Evolutionary conservation across 2,113 vertebrate genomes (phyloP), one percentile per base, ranked within the genome.

Genomic region (Heterochromis multidens): DNA sequence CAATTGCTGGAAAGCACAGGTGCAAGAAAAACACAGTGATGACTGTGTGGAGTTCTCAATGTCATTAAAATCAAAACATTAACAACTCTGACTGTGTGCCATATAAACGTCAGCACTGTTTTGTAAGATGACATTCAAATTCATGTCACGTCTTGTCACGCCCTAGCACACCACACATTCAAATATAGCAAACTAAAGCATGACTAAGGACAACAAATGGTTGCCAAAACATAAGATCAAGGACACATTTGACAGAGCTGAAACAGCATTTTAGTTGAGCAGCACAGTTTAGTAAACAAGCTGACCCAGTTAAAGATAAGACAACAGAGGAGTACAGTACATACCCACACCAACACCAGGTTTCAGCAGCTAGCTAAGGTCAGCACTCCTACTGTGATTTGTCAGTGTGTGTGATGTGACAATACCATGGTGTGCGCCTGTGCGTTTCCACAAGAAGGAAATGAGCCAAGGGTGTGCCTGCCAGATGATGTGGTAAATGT

Each of bases 391-490:
- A 63, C 57, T 74, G 19, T 23, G 91, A 93, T 91, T 85, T 89
- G 81, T 84, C 23, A 67, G n/a, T n/a, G 82, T 79, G 81, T 80
- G 83, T 54, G 74, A 89, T 82, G 63, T 76, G 70, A 91, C 85
- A 85, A 86, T 77, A 79, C n/a, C 40, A 54, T 3, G 23, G 80
- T 67, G 79, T 76, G 40, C 43, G 35, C 78, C 25, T 65, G 60
- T 82, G 85, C 62, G 83, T 27, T 46, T 46, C 35, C 52, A 89
- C 21, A 88, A 90, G 87, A 87, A 91, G 93, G 90, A 94, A 94
- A 87, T 4, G 5, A 82, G 70, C 35, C 25, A 65, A 86, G 92
- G 94, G 92, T 76, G 93, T 92, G 90, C 37, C 88, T 13, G 58
- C 14, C 80, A 89, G 62, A 87, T 87, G 86, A 93, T 91, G 78